These are phyloP conservation scores for Siniperca undulata DNA, from an alignment of 2,797 vertebrate species.

Conservation along the genomic window DNA sequence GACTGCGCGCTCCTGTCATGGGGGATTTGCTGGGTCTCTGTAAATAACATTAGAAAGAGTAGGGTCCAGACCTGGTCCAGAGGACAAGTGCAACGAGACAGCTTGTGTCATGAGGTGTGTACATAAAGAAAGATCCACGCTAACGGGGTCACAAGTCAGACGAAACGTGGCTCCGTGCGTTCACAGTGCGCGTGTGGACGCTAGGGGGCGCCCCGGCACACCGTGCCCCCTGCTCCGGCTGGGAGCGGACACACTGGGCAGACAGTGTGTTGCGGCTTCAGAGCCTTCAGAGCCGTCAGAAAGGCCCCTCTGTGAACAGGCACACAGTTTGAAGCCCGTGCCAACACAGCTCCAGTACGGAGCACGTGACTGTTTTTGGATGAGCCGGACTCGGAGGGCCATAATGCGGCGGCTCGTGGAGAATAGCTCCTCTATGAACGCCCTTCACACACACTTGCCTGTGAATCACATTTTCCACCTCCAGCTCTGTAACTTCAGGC, in stretches of 20 bases:
- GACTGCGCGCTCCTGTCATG: too few relatives aligned
- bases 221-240: background rate
- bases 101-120: too few relatives aligned
- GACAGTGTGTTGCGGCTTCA: background rate
- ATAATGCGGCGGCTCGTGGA: slow-evolving; percentile 22
- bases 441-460: slow-evolving; percentile 58
- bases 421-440: slow-evolving; percentile 74
- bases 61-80: too few relatives aligned
- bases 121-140: too few relatives aligned
- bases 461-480: slow-evolving; percentile 87
- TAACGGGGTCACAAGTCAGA: too few relatives aligned
- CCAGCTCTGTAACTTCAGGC: slow-evolving; percentile 45
- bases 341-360: background rate
- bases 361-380: too few relatives aligned
- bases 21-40: too few relatives aligned
- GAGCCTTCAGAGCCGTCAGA: background rate
- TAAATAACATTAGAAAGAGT: too few relatives aligned
- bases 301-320: background rate
- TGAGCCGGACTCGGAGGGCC: too few relatives aligned
- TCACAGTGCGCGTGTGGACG: background rate
- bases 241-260: too few relatives aligned
- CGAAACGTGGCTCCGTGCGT: too few relatives aligned
- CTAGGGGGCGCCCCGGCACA: slow-evolving; percentile 37
- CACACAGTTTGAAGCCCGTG: background rate
- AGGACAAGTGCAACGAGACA: too few relatives aligned